Evolutionary conservation across 2,797 vertebrate species (phyloP).

Genomic region (Pipistrellus pipistrellus): DNA sequence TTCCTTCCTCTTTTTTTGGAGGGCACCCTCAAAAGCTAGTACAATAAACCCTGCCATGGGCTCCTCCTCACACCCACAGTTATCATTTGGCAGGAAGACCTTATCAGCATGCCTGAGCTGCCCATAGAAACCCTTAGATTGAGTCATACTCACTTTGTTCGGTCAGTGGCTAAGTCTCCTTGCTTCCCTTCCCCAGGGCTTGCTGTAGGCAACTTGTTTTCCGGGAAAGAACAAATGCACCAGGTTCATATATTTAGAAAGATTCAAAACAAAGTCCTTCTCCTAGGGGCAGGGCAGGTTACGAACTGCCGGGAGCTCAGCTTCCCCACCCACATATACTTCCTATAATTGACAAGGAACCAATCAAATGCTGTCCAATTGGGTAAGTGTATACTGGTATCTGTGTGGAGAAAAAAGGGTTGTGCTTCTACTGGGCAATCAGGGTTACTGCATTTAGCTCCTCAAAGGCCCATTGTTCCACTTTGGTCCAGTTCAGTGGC

Average conservation of each 20-base stretch:
- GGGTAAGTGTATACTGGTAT: not conserved
- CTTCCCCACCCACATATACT: not conserved
- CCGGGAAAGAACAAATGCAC: not conserved
- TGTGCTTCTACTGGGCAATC: not conserved
- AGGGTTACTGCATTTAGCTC: not conserved
- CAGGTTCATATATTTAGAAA: not conserved
- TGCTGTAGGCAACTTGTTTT: not conserved
- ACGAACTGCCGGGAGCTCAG: not conserved
- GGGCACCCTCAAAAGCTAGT: not conserved
- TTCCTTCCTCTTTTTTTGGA: not conserved
- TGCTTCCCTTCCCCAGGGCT: not conserved
- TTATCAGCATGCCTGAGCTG: not conserved
- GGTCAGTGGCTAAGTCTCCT: not conserved
- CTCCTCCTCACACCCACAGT: not conserved
- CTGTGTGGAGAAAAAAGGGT: not conserved
- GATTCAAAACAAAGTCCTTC: conserved; percentile 28
- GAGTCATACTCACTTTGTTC: conserved; percentile 16
- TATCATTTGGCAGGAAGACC: not conserved
- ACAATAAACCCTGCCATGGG: not conserved
- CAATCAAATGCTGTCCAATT: too few relatives aligned
- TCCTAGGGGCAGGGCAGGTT: too few relatives aligned
- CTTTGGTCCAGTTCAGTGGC: too few relatives aligned
- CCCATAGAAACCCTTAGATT: not conserved
- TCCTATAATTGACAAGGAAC: not conserved
- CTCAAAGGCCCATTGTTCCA: too few relatives aligned